A percentile compares a stretch with the other conserved stretches of the same genome.
Evolutionary conservation across 2,888 invertebrate genomes (phyloP).

Genomic region (Philereme transversata): DNA sequence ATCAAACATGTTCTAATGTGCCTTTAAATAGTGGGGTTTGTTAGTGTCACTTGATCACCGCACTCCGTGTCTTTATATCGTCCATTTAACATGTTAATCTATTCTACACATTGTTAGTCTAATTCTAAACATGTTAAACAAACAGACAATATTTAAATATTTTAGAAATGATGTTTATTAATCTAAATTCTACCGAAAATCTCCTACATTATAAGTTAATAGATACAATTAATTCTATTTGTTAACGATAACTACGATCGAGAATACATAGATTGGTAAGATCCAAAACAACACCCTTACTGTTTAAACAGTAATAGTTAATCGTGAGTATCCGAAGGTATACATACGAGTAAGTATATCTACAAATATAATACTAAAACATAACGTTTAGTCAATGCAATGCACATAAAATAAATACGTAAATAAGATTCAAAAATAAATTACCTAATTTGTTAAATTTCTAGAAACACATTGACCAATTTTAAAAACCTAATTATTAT

Average conservation of each 20-base stretch:
- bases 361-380: constrained; percentile 57
- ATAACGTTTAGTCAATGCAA: constrained; percentile 63
- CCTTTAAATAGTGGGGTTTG: constrained; percentile 68
- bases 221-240: constrained; percentile 78
- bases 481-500: constrained; percentile 43
- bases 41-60: constrained; percentile 68
- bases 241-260: constrained; percentile 70
- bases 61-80: constrained; percentile 48
- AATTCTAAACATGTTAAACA: constrained; percentile 83
- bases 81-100: constrained; percentile 73
- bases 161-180: constrained; percentile 82
- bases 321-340: constrained; percentile 55
- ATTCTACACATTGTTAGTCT: constrained; percentile 82
- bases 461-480: constrained; percentile 61
- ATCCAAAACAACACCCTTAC: constrained; percentile 58
- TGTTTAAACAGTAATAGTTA: constrained; percentile 63
- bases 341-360: constrained; percentile 58
- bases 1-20: constrained; percentile 63
- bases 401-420: constrained; percentile 65
- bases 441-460: constrained; percentile 47
- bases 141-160: constrained; percentile 79
- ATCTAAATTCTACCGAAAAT: constrained; percentile 74
- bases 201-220: constrained; percentile 75
- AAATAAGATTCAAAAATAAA: constrained; percentile 55
- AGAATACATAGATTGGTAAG: constrained; percentile 58